These are phyloP conservation scores for Beris morrisii DNA, from an alignment of 2,888 invertebrate genomes.

Conservation along the genomic window DNA sequence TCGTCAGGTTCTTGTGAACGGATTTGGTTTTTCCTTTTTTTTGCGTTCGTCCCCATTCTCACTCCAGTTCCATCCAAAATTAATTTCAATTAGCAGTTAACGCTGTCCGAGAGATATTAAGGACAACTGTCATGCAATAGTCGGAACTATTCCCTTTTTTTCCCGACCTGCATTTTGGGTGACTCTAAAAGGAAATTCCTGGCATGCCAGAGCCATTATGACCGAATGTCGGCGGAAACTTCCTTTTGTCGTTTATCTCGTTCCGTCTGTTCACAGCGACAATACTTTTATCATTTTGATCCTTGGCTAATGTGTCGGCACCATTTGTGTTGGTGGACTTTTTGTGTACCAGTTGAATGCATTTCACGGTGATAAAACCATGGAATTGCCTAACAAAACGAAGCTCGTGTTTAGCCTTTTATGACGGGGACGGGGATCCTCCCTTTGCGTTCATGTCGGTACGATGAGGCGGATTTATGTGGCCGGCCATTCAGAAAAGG, in stretches of 20 bases:
- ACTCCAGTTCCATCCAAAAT: constrained; percentile 11
- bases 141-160: constrained; percentile 7
- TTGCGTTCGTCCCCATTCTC: not conserved
- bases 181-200: constrained; percentile 19
- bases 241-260: constrained; percentile 14
- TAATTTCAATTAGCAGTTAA: constrained; percentile 24
- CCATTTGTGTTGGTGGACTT: constrained; percentile 3
- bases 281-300: not conserved
- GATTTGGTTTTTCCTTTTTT: not conserved
- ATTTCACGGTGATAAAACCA: constrained; percentile 14
- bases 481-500: no score
- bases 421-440: not conserved
- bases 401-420: constrained; percentile 11
- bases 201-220: constrained; percentile 4
- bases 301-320: constrained; percentile 1
- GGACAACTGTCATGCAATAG: constrained; percentile 20
- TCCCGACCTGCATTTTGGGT: not conserved
- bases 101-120: constrained; percentile 14
- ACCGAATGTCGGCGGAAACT: constrained; percentile 7
- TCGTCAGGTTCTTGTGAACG: constrained; percentile 7
- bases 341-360: constrained; percentile 18
- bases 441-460: no score
- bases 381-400: constrained; percentile 17
- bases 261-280: not conserved
- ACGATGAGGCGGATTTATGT: no score